Evolutionary conservation across 2,888 invertebrate species (phyloP).

Genomic region (Drosophila monieri): DNA sequence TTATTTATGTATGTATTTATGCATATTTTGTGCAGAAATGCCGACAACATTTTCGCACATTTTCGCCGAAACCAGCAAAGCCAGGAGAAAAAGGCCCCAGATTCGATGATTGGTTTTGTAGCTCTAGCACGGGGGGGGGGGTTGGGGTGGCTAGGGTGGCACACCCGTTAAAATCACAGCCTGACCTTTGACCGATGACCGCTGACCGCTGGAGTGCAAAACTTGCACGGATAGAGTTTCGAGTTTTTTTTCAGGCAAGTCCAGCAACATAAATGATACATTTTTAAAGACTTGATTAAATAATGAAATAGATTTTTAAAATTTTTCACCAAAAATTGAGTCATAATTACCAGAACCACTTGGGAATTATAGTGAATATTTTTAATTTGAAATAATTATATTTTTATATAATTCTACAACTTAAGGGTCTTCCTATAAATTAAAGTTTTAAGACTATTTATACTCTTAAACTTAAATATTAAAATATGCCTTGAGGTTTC

Average conservation of each 20-base stretch:
- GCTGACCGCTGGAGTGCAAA: conserved; percentile 26
- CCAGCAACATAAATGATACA: background rate
- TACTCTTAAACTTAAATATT: too few species aligned
- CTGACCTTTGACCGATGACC: conserved; percentile 28
- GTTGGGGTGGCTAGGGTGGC: background rate
- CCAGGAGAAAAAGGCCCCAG: conserved; percentile 14
- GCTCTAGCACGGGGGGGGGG: conserved; percentile 9
- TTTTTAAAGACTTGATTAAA: background rate
- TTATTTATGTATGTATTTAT: conserved; percentile 74
- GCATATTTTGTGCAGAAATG: conserved; percentile 70
- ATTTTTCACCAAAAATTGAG: too few species aligned
- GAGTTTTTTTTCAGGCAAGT: background rate
- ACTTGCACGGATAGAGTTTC: background rate
- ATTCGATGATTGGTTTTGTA: conserved; percentile 39
- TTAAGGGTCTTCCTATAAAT: too few species aligned
- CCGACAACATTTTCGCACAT: conserved; percentile 48
- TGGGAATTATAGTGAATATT: too few species aligned
- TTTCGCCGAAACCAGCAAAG: conserved; percentile 10
- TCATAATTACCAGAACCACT: too few species aligned
- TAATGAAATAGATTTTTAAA: too few species aligned
- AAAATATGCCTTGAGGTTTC: too few species aligned
- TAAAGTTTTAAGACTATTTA: too few species aligned
- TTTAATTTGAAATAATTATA: too few species aligned
- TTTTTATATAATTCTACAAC: too few species aligned
- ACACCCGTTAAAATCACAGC: conserved; percentile 9